Percentiles rank a stretch among this genome's conserved stretches.
Conservation (phyloP, 2,113 vertebrate genomes). For the Calyptommatus sinebrachiatus region DNA sequence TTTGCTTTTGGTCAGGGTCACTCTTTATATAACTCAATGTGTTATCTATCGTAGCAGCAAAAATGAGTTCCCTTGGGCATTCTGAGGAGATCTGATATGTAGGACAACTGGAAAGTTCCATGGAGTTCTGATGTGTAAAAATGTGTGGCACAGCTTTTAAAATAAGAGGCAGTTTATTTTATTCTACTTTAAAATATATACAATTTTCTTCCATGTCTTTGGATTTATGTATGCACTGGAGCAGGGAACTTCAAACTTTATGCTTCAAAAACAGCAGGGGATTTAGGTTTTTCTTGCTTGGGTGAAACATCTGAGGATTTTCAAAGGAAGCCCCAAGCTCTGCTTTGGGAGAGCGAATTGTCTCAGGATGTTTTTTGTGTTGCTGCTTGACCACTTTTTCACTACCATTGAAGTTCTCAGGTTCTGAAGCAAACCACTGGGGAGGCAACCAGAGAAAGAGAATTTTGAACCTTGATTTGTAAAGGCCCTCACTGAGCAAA, state of each 20-base stretch:
- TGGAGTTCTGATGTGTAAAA: constrained; percentile 10
- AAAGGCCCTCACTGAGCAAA: no score
- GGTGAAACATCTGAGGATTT: not conserved
- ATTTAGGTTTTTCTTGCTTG: not conserved
- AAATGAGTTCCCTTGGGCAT: constrained; percentile 4
- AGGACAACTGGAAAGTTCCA: not conserved
- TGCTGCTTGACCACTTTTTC: not conserved
- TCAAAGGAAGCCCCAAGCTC: not conserved
- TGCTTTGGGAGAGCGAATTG: not conserved
- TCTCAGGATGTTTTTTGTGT: not conserved
- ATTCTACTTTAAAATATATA: not conserved
- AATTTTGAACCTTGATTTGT: not conserved
- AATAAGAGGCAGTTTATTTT: not conserved
- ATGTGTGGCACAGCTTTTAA: not conserved
- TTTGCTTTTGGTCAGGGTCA: not conserved
- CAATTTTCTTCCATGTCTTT: not conserved
- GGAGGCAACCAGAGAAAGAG: not conserved
- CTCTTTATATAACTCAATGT: not conserved
- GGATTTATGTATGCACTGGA: no score
- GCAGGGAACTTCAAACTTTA: not conserved
- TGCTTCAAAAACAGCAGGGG: not conserved
- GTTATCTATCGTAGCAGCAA: not conserved
- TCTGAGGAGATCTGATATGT: not conserved
- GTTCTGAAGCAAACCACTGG: no score
- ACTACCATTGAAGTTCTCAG: no score